Conservation (phyloP, 2,888 invertebrate species). For the Notodonta ziczac region DNA sequence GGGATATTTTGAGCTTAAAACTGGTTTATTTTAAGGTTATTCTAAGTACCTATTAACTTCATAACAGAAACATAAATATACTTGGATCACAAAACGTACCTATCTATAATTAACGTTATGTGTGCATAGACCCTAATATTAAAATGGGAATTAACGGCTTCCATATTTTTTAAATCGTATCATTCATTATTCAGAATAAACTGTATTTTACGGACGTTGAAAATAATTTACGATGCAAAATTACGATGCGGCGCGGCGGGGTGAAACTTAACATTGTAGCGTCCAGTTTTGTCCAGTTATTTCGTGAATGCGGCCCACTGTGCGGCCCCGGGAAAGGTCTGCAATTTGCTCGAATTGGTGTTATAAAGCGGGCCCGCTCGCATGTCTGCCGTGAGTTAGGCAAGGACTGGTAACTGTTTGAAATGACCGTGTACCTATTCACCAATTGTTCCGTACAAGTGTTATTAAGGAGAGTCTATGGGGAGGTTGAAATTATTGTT, state of each 20-base stretch:
- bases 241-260: conserved; percentile 43
- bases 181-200: conserved; percentile 44
- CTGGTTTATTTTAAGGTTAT: too few species aligned
- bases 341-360: conserved; percentile 45
- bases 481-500: conserved; percentile 8
- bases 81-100: too few species aligned
- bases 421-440: conserved; percentile 53
- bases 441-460: conserved; percentile 28
- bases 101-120: too few species aligned
- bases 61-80: too few species aligned
- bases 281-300: conserved; percentile 40
- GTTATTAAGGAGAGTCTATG: conserved; percentile 32
- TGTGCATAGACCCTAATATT: conserved; percentile 17
- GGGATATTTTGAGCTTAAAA: too few species aligned
- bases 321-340: conserved; percentile 27
- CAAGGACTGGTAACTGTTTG: conserved; percentile 44
- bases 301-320: conserved; percentile 24
- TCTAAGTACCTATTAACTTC: too few species aligned
- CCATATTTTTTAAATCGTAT: conserved; percentile 44
- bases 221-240: conserved; percentile 45
- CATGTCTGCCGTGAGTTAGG: conserved; percentile 48
- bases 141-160: conserved; percentile 22
- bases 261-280: conserved; percentile 46
- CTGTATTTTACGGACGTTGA: conserved; percentile 37
- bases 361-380: conserved; percentile 44